A percentile compares a stretch with the other conserved stretches of the same genome.
These are phyloP conservation scores for Theristicus caerulescens DNA, from an alignment of 2,113 vertebrate species.

Conservation along the genomic window DNA sequence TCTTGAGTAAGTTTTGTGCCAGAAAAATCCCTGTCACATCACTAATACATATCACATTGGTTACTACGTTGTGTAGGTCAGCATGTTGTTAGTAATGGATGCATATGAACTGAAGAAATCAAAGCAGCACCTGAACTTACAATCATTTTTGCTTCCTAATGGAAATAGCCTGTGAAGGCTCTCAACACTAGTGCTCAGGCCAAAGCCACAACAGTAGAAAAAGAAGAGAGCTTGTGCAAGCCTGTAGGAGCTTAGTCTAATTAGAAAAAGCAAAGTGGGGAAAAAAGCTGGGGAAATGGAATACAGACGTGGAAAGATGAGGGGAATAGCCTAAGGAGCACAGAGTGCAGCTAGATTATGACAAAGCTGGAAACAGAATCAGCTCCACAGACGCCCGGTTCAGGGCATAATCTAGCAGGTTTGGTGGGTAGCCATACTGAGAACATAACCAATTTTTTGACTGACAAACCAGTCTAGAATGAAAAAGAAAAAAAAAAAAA, in stretches of 20 bases:
- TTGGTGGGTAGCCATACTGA: background rate
- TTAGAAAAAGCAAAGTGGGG: background rate
- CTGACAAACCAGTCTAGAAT: background rate
- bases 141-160: background rate
- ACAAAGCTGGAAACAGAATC: background rate
- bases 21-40: background rate
- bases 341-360: background rate
- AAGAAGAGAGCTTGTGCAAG: background rate
- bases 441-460: background rate
- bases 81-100: background rate
- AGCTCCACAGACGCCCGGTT: background rate
- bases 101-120: background rate
- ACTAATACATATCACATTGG: background rate
- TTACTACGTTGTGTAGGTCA: background rate
- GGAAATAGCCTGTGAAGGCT: background rate
- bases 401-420: background rate
- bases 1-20: background rate
- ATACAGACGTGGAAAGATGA: background rate
- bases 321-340: background rate
- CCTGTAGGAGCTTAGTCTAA: background rate
- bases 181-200: background rate
- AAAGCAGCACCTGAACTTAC: background rate
- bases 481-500: background rate
- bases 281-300: background rate
- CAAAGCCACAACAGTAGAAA: background rate